Evolutionary conservation across 1,140 invertebrate genomes (phyloP).

Genomic region (Caerostris darwini): DNA sequence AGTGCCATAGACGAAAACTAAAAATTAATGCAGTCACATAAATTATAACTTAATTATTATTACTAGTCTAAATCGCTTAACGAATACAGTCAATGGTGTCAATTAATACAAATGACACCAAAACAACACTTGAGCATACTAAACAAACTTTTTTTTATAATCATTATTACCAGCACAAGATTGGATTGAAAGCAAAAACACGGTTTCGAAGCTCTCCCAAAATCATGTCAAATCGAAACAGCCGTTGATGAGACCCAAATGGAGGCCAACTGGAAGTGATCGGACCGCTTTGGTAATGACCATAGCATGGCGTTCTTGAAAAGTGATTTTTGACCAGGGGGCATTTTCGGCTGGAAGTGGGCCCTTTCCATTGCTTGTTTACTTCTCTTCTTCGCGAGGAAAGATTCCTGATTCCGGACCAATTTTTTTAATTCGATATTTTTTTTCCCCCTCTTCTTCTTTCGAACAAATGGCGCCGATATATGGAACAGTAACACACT

Average conservation of each 20-base stretch:
- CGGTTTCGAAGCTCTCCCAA: neutral
- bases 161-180: neutral
- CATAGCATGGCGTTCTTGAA: conserved; percentile 50
- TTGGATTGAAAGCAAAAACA: neutral
- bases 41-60: neutral
- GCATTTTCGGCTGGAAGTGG: neutral
- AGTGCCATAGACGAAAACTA: too few relatives aligned
- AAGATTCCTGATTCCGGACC: conserved; percentile 59
- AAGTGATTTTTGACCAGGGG: conserved; percentile 55
- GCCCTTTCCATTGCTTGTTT: conserved; percentile 13
- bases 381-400: conserved; percentile 6
- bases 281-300: conserved; percentile 41
- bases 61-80: neutral
- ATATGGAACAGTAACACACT: conserved; percentile 59
- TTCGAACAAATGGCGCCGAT: neutral
- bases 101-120: neutral
- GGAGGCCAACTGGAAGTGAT: conserved; percentile 25
- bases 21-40: too few relatives aligned
- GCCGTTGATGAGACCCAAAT: conserved; percentile 1
- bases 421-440: conserved; percentile 34
- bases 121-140: neutral
- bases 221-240: conserved; percentile 12
- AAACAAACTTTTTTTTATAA: neutral
- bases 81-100: neutral
- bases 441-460: neutral